Base-by-base conservation (phyloP, 2,113 vertebrate genomes). In the Plotosus lineatus region DNA sequence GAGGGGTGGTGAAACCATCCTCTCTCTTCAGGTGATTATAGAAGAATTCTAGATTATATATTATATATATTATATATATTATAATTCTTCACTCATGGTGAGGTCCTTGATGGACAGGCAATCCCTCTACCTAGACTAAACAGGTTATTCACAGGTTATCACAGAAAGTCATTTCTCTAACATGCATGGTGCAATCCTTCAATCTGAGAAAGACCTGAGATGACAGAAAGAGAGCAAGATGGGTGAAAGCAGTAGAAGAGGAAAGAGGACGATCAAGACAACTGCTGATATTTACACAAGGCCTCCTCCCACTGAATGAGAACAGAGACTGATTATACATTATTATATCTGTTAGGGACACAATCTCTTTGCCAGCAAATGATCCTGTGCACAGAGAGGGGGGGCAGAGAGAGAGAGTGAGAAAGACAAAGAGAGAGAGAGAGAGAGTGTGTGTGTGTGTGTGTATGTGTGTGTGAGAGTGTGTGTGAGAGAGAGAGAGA, bases 31-130 rank as follows among this genome's bases (percentile, higher is more conserved):
- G n/a, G n/a, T n/a, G n/a, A n/a, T n/a, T n/a, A n/a, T n/a, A n/a
- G n/a, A n/a, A n/a, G n/a, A n/a, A n/a, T n/a, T n/a, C n/a, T n/a
- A n/a, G n/a, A n/a, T n/a, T n/a, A n/a, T n/a, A n/a, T n/a, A n/a
- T n/a, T n/a, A n/a, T n/a, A n/a, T n/a, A n/a, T n/a, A n/a, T n/a
- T n/a, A n/a, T n/a, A n/a, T n/a, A n/a, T n/a, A n/a, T n/a, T n/a
- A n/a, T n/a, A n/a, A n/a, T n/a, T n/a, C n/a, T n/a, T 72, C 77
- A 28, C 1, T 88, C 78, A 26, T 87, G 78, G 89, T 90, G 88
- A 93, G 92, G 94, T 94, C 94, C 88, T 89, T 96, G 95, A 97
- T 90, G 95, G 96, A 95, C 95, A 95, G 90, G 92, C 92, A 90
- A 92, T 91, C 86, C 89, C 92, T 92, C 88, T 26, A 36, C 53